phyloP scores from a whole-genome alignment of 2,888 invertebrate species.

The Amphiduros pacificus region DNA sequence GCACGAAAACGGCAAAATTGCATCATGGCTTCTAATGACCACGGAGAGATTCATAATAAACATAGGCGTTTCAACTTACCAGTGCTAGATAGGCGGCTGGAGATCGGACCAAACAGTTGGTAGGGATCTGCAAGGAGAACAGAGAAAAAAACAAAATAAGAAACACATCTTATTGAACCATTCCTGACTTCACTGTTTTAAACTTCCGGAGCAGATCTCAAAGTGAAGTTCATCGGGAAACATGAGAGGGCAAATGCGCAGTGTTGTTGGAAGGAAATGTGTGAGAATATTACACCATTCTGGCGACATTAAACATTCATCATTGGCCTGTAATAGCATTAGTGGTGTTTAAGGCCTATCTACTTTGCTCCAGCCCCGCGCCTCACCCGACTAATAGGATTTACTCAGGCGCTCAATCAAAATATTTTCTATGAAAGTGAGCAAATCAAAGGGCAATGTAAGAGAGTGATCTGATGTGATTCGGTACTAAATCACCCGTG shows the following conservation, averaged over 20 bases:
- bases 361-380: background rate
- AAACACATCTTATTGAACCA: background rate
- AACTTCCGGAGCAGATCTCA: too few species aligned
- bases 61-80: too few species aligned
- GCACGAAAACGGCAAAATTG: slow-evolving; percentile 15
- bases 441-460: too few species aligned
- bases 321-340: slow-evolving; percentile 16
- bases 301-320: slow-evolving; percentile 12
- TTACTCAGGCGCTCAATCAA: slow-evolving; percentile 13
- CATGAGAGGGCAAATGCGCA: background rate
- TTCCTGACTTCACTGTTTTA: too few species aligned
- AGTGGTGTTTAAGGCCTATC: slow-evolving; percentile 15
- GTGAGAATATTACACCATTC: background rate
- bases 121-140: slow-evolving; percentile 74
- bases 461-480: too few species aligned
- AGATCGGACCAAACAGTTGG: slow-evolving; percentile 96
- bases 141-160: background rate
- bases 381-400: slow-evolving; percentile 13
- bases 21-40: background rate
- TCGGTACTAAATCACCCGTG: too few species aligned
- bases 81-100: slow-evolving; percentile 93
- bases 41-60: too few species aligned
- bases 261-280: background rate
- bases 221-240: too few species aligned
- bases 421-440: too few species aligned